phyloP scores from a whole-genome alignment of 2,888 invertebrate species.

The Theodoxus fluviatilis region DNA sequence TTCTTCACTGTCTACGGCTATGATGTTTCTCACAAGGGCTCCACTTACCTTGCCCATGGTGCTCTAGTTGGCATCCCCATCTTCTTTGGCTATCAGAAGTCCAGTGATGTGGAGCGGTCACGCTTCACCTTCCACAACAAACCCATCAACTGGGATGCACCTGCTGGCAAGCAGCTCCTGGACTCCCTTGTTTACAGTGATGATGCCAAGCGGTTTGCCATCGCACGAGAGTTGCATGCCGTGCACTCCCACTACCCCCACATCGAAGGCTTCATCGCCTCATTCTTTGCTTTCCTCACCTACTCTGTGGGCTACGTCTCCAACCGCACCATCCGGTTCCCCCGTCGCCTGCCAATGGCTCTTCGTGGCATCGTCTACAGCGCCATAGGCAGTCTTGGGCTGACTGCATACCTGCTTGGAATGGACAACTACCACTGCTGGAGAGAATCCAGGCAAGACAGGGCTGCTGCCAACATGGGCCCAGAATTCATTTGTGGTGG shows the following conservation, averaged over 20 bases:
- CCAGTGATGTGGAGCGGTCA: slow-evolving; percentile 70
- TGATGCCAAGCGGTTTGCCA: slow-evolving; percentile 80
- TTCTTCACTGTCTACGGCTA: slow-evolving; percentile 79
- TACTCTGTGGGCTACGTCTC: slow-evolving; percentile 69
- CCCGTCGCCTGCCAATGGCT: slow-evolving; percentile 66
- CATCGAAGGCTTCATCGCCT: slow-evolving; percentile 70
- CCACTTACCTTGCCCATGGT: slow-evolving; percentile 69
- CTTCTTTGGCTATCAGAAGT: slow-evolving; percentile 73
- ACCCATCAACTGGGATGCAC: slow-evolving; percentile 73
- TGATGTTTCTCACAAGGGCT: slow-evolving; percentile 77
- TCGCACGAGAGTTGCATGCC: slow-evolving; percentile 78
- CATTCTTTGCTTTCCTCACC: slow-evolving; percentile 43
- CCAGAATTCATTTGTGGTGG: slow-evolving; percentile 77
- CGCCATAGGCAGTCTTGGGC: slow-evolving; percentile 70
- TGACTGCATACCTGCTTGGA: slow-evolving; percentile 72
- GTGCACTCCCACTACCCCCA: slow-evolving; percentile 71
- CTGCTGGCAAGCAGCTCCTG: slow-evolving; percentile 72
- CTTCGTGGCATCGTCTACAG: slow-evolving; percentile 70
- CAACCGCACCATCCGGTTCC: slow-evolving; percentile 71
- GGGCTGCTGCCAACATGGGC: slow-evolving; percentile 71
- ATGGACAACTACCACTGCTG: slow-evolving; percentile 74
- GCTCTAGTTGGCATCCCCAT: slow-evolving; percentile 78
- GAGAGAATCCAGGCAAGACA: slow-evolving; percentile 74
- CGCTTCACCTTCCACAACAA: slow-evolving; percentile 69
- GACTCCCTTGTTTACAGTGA: slow-evolving; percentile 78